A percentile compares a stretch with the other conserved stretches of the same genome.
These are phyloP conservation scores for Tylochromis polylepis DNA, from an alignment of 2,113 vertebrate genomes.

Conservation along the genomic window DNA sequence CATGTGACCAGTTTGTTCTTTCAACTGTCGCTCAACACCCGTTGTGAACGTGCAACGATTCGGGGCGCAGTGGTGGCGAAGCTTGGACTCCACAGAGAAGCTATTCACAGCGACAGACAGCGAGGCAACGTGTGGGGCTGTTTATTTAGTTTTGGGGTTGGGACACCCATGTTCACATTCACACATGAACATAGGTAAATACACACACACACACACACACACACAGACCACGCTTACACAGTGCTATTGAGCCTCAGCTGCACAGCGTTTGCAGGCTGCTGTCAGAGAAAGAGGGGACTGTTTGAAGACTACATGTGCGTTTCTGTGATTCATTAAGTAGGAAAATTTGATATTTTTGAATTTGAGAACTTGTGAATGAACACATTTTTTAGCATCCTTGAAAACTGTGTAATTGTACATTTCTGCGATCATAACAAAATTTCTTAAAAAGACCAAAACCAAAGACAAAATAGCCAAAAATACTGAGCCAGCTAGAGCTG, in stretches of 20 bases:
- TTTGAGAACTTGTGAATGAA: neutral
- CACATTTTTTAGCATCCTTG: neutral
- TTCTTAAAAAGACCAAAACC: neutral
- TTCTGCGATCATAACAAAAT: neutral
- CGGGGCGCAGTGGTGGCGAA: neutral
- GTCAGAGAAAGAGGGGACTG: neutral
- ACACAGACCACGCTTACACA: neutral
- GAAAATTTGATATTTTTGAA: neutral
- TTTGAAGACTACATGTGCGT: neutral
- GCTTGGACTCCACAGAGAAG: conserved; percentile 16
- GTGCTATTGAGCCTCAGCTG: neutral
- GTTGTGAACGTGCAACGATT: neutral
- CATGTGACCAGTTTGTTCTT: neutral
- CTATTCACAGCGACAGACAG: conserved; percentile 24
- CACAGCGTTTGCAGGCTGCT: neutral
- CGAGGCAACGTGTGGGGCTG: conserved; percentile 16
- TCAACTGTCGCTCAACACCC: neutral
- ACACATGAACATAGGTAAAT: conserved; percentile 19
- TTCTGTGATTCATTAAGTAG: neutral
- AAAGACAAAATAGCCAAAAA: neutral
- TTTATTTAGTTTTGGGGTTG: conserved; percentile 55
- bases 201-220: conserved; percentile 9
- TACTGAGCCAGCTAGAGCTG: neutral
- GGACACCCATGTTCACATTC: conserved; percentile 24
- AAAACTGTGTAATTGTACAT: neutral